Percentiles rank a stretch among this genome's conserved stretches.
Conservation (phyloP, 2,888 invertebrate genomes). For the Andrena bicolor region DNA sequence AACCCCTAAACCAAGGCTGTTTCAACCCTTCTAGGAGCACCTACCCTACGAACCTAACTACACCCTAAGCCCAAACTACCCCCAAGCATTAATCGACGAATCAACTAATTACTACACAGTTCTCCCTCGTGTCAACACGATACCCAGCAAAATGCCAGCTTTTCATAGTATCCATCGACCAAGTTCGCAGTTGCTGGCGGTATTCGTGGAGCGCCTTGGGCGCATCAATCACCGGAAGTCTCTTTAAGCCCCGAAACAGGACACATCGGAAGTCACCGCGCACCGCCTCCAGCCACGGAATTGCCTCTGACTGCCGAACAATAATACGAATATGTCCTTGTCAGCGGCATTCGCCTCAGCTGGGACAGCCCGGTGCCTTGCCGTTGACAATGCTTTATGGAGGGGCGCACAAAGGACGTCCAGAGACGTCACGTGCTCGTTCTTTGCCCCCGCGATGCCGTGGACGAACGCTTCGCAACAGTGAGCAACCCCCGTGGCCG, state of each 20-base stretch:
- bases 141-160: background rate
- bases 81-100: background rate
- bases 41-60: background rate
- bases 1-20: too few relatives aligned
- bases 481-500: background rate
- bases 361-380: conserved; percentile 51
- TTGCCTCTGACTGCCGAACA: conserved; percentile 48
- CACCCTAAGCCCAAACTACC: background rate
- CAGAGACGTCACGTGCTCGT: conserved; percentile 27
- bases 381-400: conserved; percentile 66
- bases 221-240: conserved; percentile 37
- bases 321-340: conserved; percentile 66
- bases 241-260: conserved; percentile 9
- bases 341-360: conserved; percentile 62
- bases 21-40: background rate
- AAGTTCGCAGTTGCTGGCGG: too few relatives aligned
- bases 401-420: conserved; percentile 44
- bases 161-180: background rate
- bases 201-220: conserved; percentile 6
- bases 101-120: conserved; percentile 2
- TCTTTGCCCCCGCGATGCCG: conserved; percentile 29
- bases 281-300: conserved; percentile 7
- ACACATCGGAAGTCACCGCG: conserved; percentile 23
- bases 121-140: background rate
- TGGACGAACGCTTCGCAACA: conserved; percentile 13